Conservation (phyloP, 1,140 invertebrate genomes). For the Drosophila funebris region DNA sequence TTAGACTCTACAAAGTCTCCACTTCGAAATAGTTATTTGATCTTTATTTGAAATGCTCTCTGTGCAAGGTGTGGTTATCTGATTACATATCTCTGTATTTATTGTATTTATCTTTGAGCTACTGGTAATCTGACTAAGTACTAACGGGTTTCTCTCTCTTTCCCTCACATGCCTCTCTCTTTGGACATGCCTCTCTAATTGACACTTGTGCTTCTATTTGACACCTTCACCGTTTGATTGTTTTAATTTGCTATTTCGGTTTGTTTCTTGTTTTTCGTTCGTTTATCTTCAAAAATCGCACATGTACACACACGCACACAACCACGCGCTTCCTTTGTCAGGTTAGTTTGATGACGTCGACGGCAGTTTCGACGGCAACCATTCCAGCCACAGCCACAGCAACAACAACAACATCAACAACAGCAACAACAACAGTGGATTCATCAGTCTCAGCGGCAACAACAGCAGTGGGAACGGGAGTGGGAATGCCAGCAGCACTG, state of each 20-base stretch:
- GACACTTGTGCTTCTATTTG: constrained; percentile 23
- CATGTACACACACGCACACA: constrained; percentile 90
- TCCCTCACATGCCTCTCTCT: background rate
- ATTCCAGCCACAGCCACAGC: constrained; percentile 13
- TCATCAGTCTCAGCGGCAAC: constrained; percentile 28
- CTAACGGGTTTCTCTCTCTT: constrained; percentile 39
- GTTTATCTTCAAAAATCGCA: constrained; percentile 92
- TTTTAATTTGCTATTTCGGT: constrained; percentile 44
- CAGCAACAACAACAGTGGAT: constrained; percentile 18
- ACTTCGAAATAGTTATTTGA: no score
- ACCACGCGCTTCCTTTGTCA: constrained; percentile 90
- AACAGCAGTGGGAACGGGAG: constrained; percentile 12
- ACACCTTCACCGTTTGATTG: constrained; percentile 37
- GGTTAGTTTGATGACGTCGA: constrained; percentile 95
- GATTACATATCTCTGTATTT: background rate
- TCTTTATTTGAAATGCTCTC: no score
- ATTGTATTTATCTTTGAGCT: background rate
- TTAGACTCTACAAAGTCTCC: no score
- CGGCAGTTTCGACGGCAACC: constrained; percentile 51
- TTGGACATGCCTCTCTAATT: constrained; percentile 5
- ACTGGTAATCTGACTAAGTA: constrained; percentile 21
- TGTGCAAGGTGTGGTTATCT: no score
- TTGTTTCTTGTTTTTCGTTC: constrained; percentile 88
- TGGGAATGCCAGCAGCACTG: constrained; percentile 13
- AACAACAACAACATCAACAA: constrained; percentile 14